Evolutionary conservation across 1,140 invertebrate species (phyloP).

Genomic region (Micrasema longulum): DNA sequence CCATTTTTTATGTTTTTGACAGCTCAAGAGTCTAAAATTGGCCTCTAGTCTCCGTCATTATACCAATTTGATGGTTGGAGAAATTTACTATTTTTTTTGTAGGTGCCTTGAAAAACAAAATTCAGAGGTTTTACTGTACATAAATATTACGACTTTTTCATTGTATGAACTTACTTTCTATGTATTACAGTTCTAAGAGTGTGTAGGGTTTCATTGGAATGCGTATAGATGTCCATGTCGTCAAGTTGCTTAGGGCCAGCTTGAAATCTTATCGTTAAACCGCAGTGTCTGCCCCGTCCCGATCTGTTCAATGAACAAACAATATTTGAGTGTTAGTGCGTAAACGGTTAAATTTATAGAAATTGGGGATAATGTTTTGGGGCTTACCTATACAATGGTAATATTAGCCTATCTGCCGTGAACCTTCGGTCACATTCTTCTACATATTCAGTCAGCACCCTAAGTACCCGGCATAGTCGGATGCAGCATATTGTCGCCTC

Average conservation of each 20-base stretch:
- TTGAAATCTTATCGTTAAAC: slow-evolving; percentile 88
- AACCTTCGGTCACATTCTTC: slow-evolving; percentile 95
- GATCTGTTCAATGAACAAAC: slow-evolving; percentile 80
- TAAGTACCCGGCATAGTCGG: slow-evolving; percentile 91
- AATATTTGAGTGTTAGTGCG: no score
- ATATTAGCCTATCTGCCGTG: slow-evolving; percentile 87
- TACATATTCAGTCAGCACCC: slow-evolving; percentile 95
- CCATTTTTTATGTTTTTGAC: no score
- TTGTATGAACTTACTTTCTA: slow-evolving; percentile 59
- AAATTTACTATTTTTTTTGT: no score
- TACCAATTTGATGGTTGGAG: no score
- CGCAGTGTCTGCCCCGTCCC: slow-evolving; percentile 90
- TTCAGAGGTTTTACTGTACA: no score
- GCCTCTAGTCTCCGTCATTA: no score
- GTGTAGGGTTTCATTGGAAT: slow-evolving; percentile 93
- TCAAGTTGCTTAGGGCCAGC: slow-evolving; percentile 91
- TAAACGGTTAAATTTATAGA: no score
- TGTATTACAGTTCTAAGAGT: slow-evolving; percentile 73
- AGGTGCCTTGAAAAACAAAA: no score
- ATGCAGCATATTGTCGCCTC: slow-evolving; percentile 66
- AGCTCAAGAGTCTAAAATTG: no score
- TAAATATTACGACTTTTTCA: no score
- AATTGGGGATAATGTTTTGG: no score
- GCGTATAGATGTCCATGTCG: slow-evolving; percentile 92
- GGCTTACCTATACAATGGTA: slow-evolving; percentile 84